Evolutionary conservation across 2,113 vertebrate genomes (phyloP), one percentile per base, ranked within the genome.

Genomic region (Odobenus rosmarus): DNA sequence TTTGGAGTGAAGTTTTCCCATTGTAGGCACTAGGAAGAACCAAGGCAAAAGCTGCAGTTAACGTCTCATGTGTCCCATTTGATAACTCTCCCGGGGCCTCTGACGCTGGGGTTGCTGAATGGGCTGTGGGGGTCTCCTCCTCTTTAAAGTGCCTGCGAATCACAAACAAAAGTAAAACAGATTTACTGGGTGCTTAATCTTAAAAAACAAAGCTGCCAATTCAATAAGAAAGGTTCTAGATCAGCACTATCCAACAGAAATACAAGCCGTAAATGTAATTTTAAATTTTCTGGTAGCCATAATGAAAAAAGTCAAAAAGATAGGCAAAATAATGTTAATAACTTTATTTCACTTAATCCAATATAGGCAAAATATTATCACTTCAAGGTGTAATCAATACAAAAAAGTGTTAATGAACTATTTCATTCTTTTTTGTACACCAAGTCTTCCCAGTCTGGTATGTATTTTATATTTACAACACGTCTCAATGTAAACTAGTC

Each of bases 1-100:
- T 99, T 99, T 99, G 99, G 99, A 99, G 99, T 99, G 99, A 99
- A 99, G 98, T 99, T 99, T 99, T 99, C 99, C 99, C 99, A 98
- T 98, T 99, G 99, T 99, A 99, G 99, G 99, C 99, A 99, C 99
- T 99, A 99, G 98, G 98, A 99, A 99, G 99, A 99, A 99, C 99
- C 99, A 99, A 99, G 99, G 99, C 99, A 99, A 99, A 98, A 98
- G 98, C 98, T 98, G 99, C 98, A 98, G 98, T 99, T 98, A 99
- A 97, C 97, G 99, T 99, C 99, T 99, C 99, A 99, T 99, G 97
- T 99, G 99, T 97, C 99, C 99, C 99, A 99, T 99, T 87, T 99
- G 99, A 90, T 99, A 99, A 97, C 99, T 99, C 96, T 99, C 99
- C 90, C 99, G 98, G 85, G 99, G 98, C 94, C 99, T 98, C 55